These are phyloP conservation scores for Ochotona curzoniae DNA, from an alignment of 2,113 vertebrate genomes.

Conservation along the genomic window DNA sequence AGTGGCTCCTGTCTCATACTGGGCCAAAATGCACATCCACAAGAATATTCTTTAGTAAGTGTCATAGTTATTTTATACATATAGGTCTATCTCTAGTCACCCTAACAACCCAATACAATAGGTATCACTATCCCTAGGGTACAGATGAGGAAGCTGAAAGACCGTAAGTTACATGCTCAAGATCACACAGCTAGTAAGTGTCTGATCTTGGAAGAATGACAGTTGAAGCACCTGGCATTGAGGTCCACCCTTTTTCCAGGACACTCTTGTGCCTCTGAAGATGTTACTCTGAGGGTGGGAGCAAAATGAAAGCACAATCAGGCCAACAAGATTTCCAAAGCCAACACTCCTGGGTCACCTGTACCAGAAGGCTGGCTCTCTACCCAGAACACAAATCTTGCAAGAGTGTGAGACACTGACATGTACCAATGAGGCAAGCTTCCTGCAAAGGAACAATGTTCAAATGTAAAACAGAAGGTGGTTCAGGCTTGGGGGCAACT, in stretches of 20 bases:
- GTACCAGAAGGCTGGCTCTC: background rate
- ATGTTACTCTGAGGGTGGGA: background rate
- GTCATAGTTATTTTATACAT: background rate
- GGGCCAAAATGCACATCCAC: background rate
- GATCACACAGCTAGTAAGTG: background rate
- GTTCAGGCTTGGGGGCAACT: background rate
- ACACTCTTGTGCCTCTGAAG: background rate
- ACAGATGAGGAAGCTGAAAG: constrained; percentile 22
- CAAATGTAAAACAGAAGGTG: background rate
- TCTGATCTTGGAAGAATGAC: background rate
- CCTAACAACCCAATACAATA: background rate
- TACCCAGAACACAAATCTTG: constrained; percentile 17
- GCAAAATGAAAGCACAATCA: background rate
- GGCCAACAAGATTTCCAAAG: background rate
- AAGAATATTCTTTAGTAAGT: constrained; percentile 24
- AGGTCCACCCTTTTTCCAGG: constrained; percentile 7
- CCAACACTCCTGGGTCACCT: background rate
- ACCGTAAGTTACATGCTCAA: constrained; percentile 31
- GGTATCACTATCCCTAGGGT: background rate
- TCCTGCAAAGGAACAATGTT: background rate
- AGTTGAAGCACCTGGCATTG: background rate
- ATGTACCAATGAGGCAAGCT: background rate
- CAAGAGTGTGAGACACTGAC: background rate
- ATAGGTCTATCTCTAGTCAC: background rate
- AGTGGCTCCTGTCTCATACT: background rate